Evolutionary conservation across 2,113 vertebrate genomes (phyloP).

Genomic region (Butorides virescens): DNA sequence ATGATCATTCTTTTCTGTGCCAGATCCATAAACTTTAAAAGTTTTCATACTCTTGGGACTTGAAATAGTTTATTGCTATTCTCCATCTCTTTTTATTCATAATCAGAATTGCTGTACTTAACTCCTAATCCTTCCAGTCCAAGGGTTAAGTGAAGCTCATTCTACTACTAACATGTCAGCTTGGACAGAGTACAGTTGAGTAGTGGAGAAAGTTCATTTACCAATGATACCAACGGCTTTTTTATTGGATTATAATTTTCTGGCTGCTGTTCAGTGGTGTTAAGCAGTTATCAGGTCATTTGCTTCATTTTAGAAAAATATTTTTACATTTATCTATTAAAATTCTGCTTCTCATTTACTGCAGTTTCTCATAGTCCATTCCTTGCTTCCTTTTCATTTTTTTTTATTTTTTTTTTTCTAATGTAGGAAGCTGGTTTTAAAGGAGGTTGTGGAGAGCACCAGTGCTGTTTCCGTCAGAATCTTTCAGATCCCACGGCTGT

Average conservation of each 20-base stretch:
- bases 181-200: neutral
- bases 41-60: neutral
- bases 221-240: neutral
- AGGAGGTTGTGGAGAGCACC: neutral
- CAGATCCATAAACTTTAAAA: constrained; percentile 37
- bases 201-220: neutral
- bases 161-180: neutral
- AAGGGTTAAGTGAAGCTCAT: neutral
- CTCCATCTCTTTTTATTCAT: constrained; percentile 8
- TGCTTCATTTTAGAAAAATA: constrained; percentile 14
- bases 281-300: constrained; percentile 22
- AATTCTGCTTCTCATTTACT: constrained; percentile 6
- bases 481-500: constrained; percentile 17
- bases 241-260: constrained; percentile 37
- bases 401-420: neutral
- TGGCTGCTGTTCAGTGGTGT: neutral
- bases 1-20: neutral
- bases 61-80: neutral
- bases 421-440: neutral
- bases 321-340: constrained; percentile 8
- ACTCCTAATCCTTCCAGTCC: neutral
- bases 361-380: neutral
- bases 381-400: neutral
- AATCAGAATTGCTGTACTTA: neutral
- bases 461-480: constrained; percentile 1